Conservation (phyloP, 2,888 invertebrate genomes). For the Ichneumoninae sp. region DNA sequence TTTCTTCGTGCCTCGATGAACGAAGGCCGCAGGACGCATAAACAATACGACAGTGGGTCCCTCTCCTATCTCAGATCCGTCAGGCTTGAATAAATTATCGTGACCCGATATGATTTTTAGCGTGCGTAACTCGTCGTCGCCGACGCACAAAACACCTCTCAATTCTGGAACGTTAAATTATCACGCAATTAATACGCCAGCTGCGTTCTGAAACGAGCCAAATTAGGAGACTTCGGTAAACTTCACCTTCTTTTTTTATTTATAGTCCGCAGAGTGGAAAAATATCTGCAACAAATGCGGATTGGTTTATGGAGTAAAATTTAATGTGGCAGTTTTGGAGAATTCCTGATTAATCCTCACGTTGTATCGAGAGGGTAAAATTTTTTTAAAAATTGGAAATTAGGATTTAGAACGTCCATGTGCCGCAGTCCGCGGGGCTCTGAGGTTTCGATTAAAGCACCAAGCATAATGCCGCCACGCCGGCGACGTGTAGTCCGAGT, state of each 20-base stretch:
- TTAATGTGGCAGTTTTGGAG: neutral
- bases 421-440: slow-evolving; percentile 65
- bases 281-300: neutral
- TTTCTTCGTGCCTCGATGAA: neutral
- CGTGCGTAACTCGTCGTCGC: neutral
- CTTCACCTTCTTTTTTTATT: neutral
- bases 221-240: neutral
- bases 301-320: neutral
- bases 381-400: neutral
- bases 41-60: slow-evolving; percentile 6
- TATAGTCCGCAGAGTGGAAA: neutral
- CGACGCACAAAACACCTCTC: neutral
- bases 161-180: neutral
- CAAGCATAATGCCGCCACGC: slow-evolving; percentile 70
- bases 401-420: slow-evolving; percentile 24
- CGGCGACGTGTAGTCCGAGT: slow-evolving; percentile 67
- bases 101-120: neutral
- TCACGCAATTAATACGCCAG: neutral
- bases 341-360: slow-evolving; percentile 16
- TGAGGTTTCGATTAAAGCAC: slow-evolving; percentile 71
- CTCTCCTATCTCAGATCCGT: slow-evolving; percentile 1
- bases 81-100: neutral
- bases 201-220: neutral
- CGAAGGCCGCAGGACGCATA: neutral
- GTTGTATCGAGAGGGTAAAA: neutral